These are phyloP conservation scores for Idaea biselata DNA, from an alignment of 2,888 invertebrate genomes.

Conservation along the genomic window DNA sequence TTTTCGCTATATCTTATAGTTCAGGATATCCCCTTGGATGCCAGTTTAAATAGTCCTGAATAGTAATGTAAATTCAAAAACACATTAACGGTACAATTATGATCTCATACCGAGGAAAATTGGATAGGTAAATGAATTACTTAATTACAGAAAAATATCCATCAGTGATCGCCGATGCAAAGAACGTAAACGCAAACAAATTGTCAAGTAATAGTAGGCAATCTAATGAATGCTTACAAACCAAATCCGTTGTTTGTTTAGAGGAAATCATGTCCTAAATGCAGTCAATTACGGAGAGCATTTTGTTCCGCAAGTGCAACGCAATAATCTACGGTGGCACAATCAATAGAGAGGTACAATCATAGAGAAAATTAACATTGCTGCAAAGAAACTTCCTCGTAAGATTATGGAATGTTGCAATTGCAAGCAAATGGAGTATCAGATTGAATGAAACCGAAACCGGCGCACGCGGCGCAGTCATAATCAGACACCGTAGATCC, in stretches of 20 bases:
- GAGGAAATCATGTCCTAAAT: constrained; percentile 4
- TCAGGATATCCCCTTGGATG: too few species aligned
- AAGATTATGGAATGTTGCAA: constrained; percentile 10
- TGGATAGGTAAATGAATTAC: neutral
- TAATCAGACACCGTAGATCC: constrained; percentile 45
- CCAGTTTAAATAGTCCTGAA: too few species aligned
- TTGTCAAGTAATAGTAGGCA: neutral
- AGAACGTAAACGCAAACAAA: constrained; percentile 12
- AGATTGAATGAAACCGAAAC: neutral
- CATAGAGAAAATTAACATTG: neutral
- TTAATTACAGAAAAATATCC: neutral
- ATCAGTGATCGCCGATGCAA: neutral
- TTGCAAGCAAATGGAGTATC: constrained; percentile 4
- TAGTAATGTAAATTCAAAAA: constrained; percentile 17
- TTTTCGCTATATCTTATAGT: too few species aligned
- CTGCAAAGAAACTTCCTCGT: constrained; percentile 1
- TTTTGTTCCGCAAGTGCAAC: constrained; percentile 27
- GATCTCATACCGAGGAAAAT: constrained; percentile 16
- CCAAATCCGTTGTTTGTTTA: constrained; percentile 7
- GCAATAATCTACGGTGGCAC: constrained; percentile 17
- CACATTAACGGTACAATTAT: constrained; percentile 21
- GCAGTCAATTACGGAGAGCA: constrained; percentile 16
- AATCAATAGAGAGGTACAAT: neutral
- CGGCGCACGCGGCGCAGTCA: constrained; percentile 23
- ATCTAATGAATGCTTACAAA: constrained; percentile 3